Conservation (phyloP, 2,113 vertebrate genomes). For the Daphoenositta chrysoptera region DNA sequence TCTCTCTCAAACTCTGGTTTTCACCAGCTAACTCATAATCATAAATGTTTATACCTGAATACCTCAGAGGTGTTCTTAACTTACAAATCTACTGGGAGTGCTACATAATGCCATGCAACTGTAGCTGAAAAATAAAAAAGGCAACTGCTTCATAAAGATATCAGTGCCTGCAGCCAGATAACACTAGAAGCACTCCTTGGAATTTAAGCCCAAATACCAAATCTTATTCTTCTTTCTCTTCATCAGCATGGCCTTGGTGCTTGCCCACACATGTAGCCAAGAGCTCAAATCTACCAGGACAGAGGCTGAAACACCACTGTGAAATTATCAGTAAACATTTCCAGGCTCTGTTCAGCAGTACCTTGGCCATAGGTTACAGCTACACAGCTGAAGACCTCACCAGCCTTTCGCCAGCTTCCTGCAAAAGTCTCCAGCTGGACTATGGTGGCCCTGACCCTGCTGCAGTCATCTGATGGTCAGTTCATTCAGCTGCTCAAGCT, state of each 20-base stretch:
- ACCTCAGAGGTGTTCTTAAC: neutral
- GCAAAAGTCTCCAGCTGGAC: neutral
- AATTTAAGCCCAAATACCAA: neutral
- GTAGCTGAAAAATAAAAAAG: neutral
- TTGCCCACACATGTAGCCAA: rapidly evolving
- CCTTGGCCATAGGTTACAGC: neutral
- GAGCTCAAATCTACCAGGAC: neutral
- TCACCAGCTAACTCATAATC: neutral
- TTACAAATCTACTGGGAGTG: neutral
- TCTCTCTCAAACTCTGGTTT: neutral
- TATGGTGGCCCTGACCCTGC: neutral
- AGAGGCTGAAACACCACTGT: neutral
- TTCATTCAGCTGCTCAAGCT: neutral
- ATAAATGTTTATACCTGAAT: neutral
- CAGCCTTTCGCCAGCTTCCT: neutral
- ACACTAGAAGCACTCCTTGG: neutral
- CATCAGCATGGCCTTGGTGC: neutral
- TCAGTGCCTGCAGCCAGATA: neutral
- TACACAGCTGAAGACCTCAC: neutral
- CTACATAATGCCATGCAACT: neutral
- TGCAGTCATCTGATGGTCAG: neutral
- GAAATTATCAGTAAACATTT: neutral
- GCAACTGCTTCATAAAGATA: neutral
- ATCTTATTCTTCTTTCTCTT: neutral
- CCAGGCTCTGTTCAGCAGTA: neutral